phyloP scores from a whole-genome alignment of 1,140 invertebrate genomes.

The Drosophila murphyi region DNA sequence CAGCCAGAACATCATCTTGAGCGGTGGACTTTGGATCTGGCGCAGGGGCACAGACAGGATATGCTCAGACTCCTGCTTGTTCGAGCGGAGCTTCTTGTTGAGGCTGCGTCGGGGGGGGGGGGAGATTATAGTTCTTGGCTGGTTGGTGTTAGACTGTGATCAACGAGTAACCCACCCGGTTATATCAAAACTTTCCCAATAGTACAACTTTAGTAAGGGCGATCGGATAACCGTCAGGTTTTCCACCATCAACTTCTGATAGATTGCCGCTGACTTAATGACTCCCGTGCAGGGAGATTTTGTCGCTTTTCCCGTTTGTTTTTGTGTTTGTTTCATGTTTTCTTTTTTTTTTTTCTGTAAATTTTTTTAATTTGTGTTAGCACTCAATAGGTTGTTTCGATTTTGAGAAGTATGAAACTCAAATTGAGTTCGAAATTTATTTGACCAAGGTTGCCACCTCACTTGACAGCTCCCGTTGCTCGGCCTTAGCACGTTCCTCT shows the following conservation, averaged over 20 bases:
- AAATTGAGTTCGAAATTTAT: not conserved
- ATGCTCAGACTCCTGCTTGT: constrained; percentile 59
- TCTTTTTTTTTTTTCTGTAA: not conserved
- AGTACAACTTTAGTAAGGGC: constrained; percentile 72
- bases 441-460: not conserved
- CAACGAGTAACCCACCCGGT: constrained; percentile 41
- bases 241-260: constrained; percentile 70
- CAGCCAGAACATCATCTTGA: constrained; percentile 76
- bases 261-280: constrained; percentile 19
- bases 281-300: constrained; percentile 28
- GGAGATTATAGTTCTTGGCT: not conserved
- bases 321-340: not conserved
- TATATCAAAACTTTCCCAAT: constrained; percentile 78
- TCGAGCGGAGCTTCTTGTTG: constrained; percentile 65
- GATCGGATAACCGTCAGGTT: constrained; percentile 68
- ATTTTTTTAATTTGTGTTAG: not conserved
- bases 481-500: constrained; percentile 12
- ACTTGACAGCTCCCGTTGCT: not conserved
- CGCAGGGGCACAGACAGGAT: constrained; percentile 60
- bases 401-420: not conserved
- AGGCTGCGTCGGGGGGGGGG: constrained; percentile 30
- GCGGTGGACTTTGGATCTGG: constrained; percentile 67
- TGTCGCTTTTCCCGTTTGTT: not conserved
- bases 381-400: constrained; percentile 4
- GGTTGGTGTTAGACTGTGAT: not conserved